phyloP scores from a whole-genome alignment of 2,797 vertebrate species.

The Mareca penelope region DNA sequence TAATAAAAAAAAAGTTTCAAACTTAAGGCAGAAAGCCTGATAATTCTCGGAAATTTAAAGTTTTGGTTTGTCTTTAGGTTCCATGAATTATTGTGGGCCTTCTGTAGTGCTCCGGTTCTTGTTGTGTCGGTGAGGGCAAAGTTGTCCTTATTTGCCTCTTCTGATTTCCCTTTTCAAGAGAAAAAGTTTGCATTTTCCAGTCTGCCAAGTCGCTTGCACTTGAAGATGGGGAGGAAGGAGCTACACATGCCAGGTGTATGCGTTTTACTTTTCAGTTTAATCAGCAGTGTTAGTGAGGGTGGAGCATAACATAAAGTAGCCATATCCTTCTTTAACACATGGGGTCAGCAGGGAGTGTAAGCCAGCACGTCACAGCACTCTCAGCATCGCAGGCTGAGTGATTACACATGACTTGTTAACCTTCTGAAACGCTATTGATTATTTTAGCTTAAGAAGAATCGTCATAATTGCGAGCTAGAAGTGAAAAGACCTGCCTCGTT shows the following conservation, averaged over 20 bases:
- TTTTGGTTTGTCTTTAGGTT: not conserved
- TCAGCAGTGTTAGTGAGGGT: not conserved
- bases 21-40: not conserved
- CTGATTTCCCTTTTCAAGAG: not conserved
- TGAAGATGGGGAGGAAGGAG: not conserved
- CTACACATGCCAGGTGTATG: not conserved
- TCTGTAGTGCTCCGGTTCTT: accelerated
- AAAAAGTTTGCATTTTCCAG: not conserved
- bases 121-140: not conserved
- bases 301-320: not conserved
- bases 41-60: not conserved
- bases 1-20: not conserved
- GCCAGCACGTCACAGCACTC: not conserved
- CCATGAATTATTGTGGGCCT: not conserved
- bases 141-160: not conserved
- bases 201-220: not conserved
- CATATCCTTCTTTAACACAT: not conserved
- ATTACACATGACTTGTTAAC: not conserved
- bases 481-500: not conserved
- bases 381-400: accelerated
- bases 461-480: not conserved
- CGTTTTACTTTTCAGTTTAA: not conserved
- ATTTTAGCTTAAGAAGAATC: not conserved
- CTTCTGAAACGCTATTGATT: not conserved
- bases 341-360: conserved; percentile 35